Percentiles rank a stretch among this genome's conserved stretches.
Conservation (phyloP, 2,113 vertebrate genomes). For the Leucopsar rothschildi region DNA sequence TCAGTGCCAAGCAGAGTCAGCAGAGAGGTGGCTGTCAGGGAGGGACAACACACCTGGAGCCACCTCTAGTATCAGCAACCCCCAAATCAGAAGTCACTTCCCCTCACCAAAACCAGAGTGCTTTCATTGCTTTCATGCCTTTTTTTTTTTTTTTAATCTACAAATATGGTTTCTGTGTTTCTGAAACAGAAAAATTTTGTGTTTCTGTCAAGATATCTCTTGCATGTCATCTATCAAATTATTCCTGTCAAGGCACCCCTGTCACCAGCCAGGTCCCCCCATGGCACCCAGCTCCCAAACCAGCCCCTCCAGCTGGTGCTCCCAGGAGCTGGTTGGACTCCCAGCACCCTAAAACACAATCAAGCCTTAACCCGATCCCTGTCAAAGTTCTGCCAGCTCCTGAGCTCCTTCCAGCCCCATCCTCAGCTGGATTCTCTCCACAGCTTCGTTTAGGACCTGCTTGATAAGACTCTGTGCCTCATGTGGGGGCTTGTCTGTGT, state of each 20-base stretch:
- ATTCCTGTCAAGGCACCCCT: background rate
- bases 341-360: background rate
- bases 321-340: background rate
- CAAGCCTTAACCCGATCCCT: background rate
- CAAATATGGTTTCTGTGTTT: background rate
- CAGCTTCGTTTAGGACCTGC: background rate
- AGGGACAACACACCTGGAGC: background rate
- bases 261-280: fast-evolving
- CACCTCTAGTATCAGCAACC: background rate
- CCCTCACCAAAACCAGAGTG: background rate
- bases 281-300: background rate
- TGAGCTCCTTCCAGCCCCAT: background rate
- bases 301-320: background rate
- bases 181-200: background rate
- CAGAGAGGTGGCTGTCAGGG: background rate
- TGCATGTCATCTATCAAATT: background rate
- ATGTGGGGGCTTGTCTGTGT: slow-evolving; percentile 29
- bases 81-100: background rate
- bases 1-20: background rate
- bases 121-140: background rate
- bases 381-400: background rate
- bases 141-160: background rate
- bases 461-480: slow-evolving; percentile 3
- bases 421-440: background rate
- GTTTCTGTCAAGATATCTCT: background rate